Percentiles rank a stretch among this genome's conserved stretches.
phyloP scores from a whole-genome alignment of 2,113 vertebrate species.

The Apus apus region DNA sequence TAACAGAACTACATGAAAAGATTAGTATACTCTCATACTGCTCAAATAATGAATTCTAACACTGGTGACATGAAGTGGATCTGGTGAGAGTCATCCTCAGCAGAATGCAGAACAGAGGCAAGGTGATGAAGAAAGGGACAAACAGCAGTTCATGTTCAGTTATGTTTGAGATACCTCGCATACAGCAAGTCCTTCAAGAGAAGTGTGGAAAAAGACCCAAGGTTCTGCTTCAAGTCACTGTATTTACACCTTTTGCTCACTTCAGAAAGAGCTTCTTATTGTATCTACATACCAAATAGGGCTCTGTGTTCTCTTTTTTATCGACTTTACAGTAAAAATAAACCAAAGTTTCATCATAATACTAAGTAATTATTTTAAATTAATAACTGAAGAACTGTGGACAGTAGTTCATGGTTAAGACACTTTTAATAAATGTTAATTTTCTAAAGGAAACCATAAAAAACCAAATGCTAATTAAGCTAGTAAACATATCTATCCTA shows the following conservation, averaged over 20 bases:
- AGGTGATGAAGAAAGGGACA: neutral
- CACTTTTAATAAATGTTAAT: neutral
- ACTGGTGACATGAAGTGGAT: neutral
- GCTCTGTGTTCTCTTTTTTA: neutral
- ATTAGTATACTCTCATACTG: neutral
- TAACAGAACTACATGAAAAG: neutral
- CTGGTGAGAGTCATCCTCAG: neutral
- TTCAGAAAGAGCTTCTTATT: neutral
- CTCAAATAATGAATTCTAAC: neutral
- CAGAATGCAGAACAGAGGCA: neutral
- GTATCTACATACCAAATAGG: neutral
- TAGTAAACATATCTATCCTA: neutral
- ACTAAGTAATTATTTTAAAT: neutral
- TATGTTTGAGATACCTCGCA: neutral
- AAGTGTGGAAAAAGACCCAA: too few relatives aligned
- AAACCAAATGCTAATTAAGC: neutral
- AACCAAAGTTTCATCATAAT: neutral
- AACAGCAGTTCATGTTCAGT: neutral
- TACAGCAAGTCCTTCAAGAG: neutral
- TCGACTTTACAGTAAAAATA: neutral
- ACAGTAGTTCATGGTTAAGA: neutral
- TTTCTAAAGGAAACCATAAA: constrained; percentile 13
- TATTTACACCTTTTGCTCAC: neutral
- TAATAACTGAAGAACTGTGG: neutral
- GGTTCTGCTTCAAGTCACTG: neutral